phyloP scores from a whole-genome alignment of 1,140 invertebrate species.

The Drosophila lowei region DNA sequence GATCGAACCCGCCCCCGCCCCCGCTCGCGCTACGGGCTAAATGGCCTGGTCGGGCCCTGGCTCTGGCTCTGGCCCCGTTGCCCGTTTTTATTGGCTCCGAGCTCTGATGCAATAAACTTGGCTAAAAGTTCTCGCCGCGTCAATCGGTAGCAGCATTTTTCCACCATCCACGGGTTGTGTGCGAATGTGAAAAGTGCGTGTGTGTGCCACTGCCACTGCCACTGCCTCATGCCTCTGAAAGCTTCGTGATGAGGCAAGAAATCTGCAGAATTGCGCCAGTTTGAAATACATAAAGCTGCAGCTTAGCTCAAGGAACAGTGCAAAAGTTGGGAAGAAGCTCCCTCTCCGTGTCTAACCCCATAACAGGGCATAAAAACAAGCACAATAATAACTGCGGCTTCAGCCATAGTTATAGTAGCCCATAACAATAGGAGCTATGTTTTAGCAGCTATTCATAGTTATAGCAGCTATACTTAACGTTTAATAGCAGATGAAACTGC shows the following conservation, averaged over 20 bases:
- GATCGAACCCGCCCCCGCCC: too few species aligned
- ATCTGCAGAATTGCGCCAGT: constrained; percentile 3
- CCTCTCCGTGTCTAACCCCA: too few species aligned
- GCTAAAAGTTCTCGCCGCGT: constrained; percentile 47
- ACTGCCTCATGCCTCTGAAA: neutral
- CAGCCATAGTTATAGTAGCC: too few species aligned
- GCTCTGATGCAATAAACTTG: constrained; percentile 47
- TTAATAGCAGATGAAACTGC: too few species aligned
- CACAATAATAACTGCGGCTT: too few species aligned
- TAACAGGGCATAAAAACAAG: too few species aligned
- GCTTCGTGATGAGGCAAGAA: neutral
- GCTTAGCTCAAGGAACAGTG: too few species aligned
- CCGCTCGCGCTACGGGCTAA: constrained; percentile 31
- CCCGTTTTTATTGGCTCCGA: constrained; percentile 36
- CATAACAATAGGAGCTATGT: too few species aligned
- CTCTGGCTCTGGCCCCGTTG: too few species aligned
- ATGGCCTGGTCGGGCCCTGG: constrained; percentile 10
- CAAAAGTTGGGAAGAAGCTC: too few species aligned
- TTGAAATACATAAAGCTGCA: neutral
- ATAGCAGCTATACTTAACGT: too few species aligned
- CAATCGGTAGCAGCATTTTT: constrained; percentile 31
- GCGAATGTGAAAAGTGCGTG: constrained; percentile 33
- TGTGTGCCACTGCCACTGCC: neutral
- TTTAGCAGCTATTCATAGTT: too few species aligned
- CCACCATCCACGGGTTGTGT: neutral